Conservation (phyloP, 2,113 vertebrate species). For the Dromiciops gliroides region DNA sequence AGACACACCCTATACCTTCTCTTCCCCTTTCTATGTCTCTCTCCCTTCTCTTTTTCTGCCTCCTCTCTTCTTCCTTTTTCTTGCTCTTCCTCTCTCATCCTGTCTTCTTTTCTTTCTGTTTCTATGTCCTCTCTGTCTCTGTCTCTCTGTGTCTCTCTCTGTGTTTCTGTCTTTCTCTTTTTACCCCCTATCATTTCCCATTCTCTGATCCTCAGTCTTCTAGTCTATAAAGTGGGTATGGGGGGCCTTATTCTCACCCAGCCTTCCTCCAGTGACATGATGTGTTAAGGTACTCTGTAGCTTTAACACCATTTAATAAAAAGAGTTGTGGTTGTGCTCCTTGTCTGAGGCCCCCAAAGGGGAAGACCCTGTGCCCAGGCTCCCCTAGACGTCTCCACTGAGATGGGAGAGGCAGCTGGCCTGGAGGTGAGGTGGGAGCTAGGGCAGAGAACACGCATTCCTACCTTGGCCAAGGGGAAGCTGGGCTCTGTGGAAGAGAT, state of each 20-base stretch:
- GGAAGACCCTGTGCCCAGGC: neutral
- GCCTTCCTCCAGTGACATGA: slow-evolving; percentile 50
- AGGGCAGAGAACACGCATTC: neutral
- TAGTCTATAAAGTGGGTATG: neutral
- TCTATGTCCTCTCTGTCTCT: no score
- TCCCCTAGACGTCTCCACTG: neutral
- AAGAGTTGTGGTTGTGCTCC: neutral
- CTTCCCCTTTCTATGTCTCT: neutral
- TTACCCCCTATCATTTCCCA: neutral
- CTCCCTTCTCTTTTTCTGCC: neutral
- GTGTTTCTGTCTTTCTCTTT: neutral
- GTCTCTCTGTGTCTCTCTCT: no score
- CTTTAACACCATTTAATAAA: neutral
- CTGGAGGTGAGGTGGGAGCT: neutral
- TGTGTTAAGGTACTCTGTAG: neutral
- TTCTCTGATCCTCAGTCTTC: neutral
- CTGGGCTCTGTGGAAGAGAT: neutral
- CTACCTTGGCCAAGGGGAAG: neutral
- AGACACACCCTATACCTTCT: neutral
- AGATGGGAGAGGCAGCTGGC: neutral
- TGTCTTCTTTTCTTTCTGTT: rapidly evolving
- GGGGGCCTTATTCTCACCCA: neutral
- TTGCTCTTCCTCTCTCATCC: neutral
- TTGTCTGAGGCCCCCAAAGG: neutral
- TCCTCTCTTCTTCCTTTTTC: neutral